Evolutionary conservation across 2,888 invertebrate genomes (phyloP).

Genomic region (Papilio elwesi): DNA sequence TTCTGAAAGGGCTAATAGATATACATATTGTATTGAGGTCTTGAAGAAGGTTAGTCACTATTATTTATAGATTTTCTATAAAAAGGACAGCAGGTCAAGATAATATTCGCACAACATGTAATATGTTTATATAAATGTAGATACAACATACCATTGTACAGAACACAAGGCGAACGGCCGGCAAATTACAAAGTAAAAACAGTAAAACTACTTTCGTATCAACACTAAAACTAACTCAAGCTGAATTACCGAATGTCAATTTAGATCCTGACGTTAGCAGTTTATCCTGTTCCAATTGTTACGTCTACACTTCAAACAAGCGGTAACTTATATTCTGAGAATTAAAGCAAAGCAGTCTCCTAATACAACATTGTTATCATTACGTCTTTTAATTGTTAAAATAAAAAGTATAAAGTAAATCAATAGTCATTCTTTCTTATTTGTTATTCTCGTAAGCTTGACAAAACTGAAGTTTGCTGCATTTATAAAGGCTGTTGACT

Average conservation of each 20-base stretch:
- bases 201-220: constrained; percentile 26
- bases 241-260: constrained; percentile 32
- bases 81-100: constrained; percentile 4
- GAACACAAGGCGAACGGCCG: constrained; percentile 11
- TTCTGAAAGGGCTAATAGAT: neutral
- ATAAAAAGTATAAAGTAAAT: neutral
- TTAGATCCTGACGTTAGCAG: constrained; percentile 34
- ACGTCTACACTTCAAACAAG: neutral
- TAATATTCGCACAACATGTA: constrained; percentile 8
- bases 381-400: neutral
- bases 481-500: neutral
- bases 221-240: constrained; percentile 23
- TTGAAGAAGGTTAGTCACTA: constrained; percentile 53
- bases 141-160: constrained; percentile 37
- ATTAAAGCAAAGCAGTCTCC: neutral
- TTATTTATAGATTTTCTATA: constrained; percentile 63
- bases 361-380: neutral
- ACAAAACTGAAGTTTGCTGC: neutral
- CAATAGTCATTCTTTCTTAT: neutral
- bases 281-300: neutral
- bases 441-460: neutral
- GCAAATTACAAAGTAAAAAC: constrained; percentile 35
- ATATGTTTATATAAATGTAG: constrained; percentile 41
- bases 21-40: neutral
- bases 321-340: neutral